Base-by-base conservation (phyloP, 2,888 invertebrate species). In the Diarsia rubi region DNA sequence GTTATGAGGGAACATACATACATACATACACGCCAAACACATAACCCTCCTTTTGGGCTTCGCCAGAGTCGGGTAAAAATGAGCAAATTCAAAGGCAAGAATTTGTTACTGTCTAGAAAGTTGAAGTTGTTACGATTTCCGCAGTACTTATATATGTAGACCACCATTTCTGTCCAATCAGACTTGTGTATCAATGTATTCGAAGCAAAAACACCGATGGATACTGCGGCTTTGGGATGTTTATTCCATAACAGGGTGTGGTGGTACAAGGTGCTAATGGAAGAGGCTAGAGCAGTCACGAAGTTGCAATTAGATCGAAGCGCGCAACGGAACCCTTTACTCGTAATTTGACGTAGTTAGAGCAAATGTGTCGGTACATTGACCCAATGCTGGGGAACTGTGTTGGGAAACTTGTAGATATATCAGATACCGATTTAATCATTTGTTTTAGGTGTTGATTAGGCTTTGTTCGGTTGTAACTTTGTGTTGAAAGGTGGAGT, bases 311-410 rank as follows among this genome's bases (percentile, higher is more conserved):
- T 95, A 95, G 94, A 95, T 93, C 92, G 92, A 90, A 91, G 89
- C 89, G 91, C 90, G 91, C 90, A 89, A 86, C 90, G 90, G 92
- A 94, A 94, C 93, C 94, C 95, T 95, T 94, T 94, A 88, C 90
- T 88, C 91, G 91, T 93, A 94, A 94, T 95, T 94, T 94, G 92
- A 94, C 91, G 91, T 93, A 94, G 94, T 95, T 95, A 94, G 91
- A 89, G 92, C 89, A 90, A 93, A 92, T 93, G 93, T 91, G 90
- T 87, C 84, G 85, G 91, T 89, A 88, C 90, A 89, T 88, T 91
- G 92, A 92, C 91, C 90, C 75, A 81, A 79, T 77, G 73, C 65
- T 68, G 73, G 64, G 76, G 75, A 90, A 89, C 83, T 87, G 84
- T 83, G 84, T 84, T 83, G 69, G 16, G 75, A 71, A 79, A 80